These are phyloP conservation scores for Selene dorsalis DNA, from an alignment of 2,797 vertebrate genomes.

Conservation along the genomic window DNA sequence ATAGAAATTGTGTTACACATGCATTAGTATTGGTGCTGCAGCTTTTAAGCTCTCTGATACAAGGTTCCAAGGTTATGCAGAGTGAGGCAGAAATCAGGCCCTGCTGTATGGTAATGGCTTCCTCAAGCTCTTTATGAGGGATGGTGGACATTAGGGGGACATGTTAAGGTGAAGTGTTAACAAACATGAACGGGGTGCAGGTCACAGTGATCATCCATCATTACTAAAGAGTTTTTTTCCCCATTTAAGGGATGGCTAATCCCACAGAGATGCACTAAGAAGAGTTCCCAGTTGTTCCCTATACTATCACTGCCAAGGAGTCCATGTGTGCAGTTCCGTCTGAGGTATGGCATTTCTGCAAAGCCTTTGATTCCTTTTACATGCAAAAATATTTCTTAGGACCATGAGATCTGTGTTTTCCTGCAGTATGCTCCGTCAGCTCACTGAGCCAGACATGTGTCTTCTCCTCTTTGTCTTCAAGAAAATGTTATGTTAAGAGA, in stretches of 20 bases:
- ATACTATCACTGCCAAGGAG: neutral
- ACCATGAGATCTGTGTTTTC: neutral
- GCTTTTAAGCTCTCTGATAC: constrained; percentile 42
- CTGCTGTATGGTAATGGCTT: constrained; percentile 38
- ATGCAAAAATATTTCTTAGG: neutral
- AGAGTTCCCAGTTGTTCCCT: constrained; percentile 7
- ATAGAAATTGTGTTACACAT: constrained; percentile 50
- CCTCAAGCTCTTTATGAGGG: constrained; percentile 39
- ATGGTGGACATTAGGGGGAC: constrained; percentile 36
- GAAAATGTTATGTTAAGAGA: neutral
- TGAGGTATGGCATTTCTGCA: constrained; percentile 9
- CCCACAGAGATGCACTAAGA: neutral
- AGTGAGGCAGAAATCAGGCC: constrained; percentile 43
- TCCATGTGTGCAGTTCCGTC: constrained; percentile 7
- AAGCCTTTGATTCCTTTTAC: neutral
- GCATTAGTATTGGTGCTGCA: constrained; percentile 15
- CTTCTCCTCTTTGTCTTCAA: neutral
- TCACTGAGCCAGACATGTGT: neutral
- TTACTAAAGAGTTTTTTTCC: neutral
- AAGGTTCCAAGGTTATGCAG: constrained; percentile 51
- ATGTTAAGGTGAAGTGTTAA: constrained; percentile 40
- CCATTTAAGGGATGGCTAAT: neutral
- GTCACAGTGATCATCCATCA: constrained; percentile 19
- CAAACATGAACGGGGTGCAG: constrained; percentile 7
- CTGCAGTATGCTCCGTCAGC: neutral